A percentile compares a stretch with the other conserved stretches of the same genome.
These are phyloP conservation scores for Phymorhynchus buccinoides DNA, from an alignment of 1,140 invertebrate species.

Conservation along the genomic window DNA sequence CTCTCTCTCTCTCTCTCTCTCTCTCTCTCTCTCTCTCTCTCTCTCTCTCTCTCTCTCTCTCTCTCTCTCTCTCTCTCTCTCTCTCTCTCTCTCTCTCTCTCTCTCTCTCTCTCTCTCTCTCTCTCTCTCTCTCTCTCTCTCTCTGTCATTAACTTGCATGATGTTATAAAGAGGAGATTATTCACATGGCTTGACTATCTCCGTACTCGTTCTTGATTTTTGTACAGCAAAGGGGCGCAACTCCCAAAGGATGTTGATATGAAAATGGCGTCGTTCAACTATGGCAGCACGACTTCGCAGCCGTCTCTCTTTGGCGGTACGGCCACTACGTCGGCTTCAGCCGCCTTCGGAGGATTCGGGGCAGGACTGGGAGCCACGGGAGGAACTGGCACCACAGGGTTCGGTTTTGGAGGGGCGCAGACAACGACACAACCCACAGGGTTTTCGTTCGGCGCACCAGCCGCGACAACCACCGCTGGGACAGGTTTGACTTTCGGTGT, in stretches of 20 bases:
- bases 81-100: too few relatives aligned
- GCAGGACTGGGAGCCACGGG: not conserved
- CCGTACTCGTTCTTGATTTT: too few relatives aligned
- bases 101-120: too few relatives aligned
- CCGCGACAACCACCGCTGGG: conserved; percentile 32
- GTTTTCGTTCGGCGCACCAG: conserved; percentile 34
- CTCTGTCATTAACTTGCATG: too few relatives aligned
- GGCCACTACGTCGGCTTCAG: conserved; percentile 20
- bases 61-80: too few relatives aligned
- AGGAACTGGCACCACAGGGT: conserved; percentile 1
- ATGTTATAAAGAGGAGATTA: too few relatives aligned
- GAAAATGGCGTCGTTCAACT: conserved; percentile 46
- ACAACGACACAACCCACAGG: conserved; percentile 9
- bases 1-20: too few relatives aligned
- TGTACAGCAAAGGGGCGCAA: not conserved
- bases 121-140: too few relatives aligned
- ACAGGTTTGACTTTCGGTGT: conserved; percentile 39
- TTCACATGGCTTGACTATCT: not conserved
- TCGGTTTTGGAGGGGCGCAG: conserved; percentile 28
- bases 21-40: too few relatives aligned
- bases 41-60: too few relatives aligned
- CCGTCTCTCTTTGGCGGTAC: conserved; percentile 43
- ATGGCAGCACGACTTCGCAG: conserved; percentile 37
- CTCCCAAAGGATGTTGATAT: not conserved
- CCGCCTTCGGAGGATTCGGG: conserved; percentile 41